phyloP scores from a whole-genome alignment of 1,140 invertebrate genomes.

The Aphelenchoides fujianensis region DNA sequence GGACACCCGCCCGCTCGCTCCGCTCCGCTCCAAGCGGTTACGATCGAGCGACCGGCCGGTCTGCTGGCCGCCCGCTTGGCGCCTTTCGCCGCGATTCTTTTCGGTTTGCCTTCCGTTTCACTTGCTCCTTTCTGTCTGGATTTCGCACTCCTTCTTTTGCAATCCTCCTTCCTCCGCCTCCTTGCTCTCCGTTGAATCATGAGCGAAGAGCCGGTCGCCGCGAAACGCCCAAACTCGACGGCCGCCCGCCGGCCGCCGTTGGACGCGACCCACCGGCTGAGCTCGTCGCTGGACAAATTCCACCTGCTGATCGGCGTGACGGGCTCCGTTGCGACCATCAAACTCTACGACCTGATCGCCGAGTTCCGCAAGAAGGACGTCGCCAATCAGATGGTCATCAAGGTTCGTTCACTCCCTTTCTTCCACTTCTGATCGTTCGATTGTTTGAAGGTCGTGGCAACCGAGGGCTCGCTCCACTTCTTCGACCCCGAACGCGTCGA shows the following conservation, averaged over 20 bases:
- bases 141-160: background rate
- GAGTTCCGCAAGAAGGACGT: conserved; percentile 63
- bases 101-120: background rate
- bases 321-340: conserved; percentile 86
- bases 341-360: conserved; percentile 72
- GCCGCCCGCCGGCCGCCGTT: conserved; percentile 28
- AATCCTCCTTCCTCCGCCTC: background rate
- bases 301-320: conserved; percentile 77
- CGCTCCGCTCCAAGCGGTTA: no score
- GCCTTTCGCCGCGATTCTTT: background rate
- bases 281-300: conserved; percentile 43
- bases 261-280: conserved; percentile 30
- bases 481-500: conserved; percentile 71
- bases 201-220: background rate
- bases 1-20: no score
- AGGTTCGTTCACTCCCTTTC: no score
- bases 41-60: background rate
- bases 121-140: background rate
- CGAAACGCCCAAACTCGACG: background rate
- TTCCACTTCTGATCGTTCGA: no score
- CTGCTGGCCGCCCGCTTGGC: background rate
- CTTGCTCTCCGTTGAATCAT: background rate
- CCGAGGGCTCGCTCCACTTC: conserved; percentile 82
- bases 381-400: conserved; percentile 49
- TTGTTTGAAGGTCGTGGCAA: conserved; percentile 78